A percentile compares a stretch with the other conserved stretches of the same genome.
phyloP scores from a whole-genome alignment of 2,888 invertebrate species.

The Gortyna flavago region DNA sequence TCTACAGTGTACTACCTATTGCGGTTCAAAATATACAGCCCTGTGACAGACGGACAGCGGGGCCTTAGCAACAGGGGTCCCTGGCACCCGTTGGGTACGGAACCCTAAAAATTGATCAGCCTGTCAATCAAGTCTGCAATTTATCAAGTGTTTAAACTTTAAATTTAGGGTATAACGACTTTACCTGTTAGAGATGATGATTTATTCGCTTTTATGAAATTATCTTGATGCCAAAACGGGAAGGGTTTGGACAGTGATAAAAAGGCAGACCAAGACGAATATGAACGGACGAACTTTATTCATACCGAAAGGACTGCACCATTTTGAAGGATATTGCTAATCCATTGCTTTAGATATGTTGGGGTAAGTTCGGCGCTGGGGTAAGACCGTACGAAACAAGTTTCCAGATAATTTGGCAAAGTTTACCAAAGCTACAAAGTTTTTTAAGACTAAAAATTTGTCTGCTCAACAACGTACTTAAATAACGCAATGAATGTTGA shows the following conservation, averaged over 20 bases:
- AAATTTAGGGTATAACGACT: slow-evolving; percentile 32
- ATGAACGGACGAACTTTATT: not conserved
- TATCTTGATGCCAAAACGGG: slow-evolving; percentile 33
- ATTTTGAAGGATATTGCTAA: not conserved
- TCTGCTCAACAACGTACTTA: too few relatives aligned
- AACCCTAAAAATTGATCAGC: slow-evolving; percentile 51
- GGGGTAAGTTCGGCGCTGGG: too few relatives aligned
- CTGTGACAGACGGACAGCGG: not conserved
- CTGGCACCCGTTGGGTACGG: not conserved
- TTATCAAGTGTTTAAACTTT: slow-evolving; percentile 45
- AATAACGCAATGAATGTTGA: not conserved
- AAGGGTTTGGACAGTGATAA: slow-evolving; percentile 21
- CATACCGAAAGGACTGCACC: not conserved
- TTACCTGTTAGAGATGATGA: slow-evolving; percentile 29
- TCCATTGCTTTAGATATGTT: too few relatives aligned
- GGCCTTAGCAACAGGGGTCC: not conserved
- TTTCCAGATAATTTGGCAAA: too few relatives aligned
- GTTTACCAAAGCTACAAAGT: too few relatives aligned
- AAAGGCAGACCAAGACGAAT: slow-evolving; percentile 8
- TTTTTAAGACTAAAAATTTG: too few relatives aligned
- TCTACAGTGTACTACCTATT: not conserved
- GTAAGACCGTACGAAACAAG: too few relatives aligned
- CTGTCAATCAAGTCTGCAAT: slow-evolving; percentile 66
- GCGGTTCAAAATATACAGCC: not conserved
- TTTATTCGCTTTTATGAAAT: slow-evolving; percentile 36